Percentiles rank a stretch among this genome's conserved stretches.
Conservation (phyloP, 2,113 vertebrate genomes). For the Chiloscyllium plagiosum region DNA sequence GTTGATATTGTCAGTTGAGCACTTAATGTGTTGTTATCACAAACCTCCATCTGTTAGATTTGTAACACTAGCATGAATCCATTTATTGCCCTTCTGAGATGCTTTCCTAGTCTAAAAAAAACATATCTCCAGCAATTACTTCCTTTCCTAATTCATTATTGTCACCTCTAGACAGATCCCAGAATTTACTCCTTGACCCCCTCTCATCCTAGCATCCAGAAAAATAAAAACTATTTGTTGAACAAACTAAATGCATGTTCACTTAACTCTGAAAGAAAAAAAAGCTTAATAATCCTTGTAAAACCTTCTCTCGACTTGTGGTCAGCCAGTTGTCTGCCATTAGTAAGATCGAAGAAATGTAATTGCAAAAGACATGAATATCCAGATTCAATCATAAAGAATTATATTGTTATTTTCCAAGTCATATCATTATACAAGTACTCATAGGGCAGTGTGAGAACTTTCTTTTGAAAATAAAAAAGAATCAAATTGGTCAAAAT, state of each 20-base stretch:
- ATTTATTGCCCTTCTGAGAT: not conserved
- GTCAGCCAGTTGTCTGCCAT: not conserved
- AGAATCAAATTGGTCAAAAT: not conserved
- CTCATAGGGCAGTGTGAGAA: not conserved
- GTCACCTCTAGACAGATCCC: not conserved
- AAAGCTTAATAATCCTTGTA: not conserved
- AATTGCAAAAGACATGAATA: not conserved
- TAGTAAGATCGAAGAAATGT: not conserved
- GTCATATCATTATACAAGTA: not conserved
- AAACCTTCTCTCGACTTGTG: not conserved
- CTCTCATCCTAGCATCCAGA: not conserved
- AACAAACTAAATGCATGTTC: not conserved
- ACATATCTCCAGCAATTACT: not conserved
- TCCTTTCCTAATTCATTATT: not conserved
- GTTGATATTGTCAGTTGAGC: not conserved
- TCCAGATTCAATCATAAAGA: not conserved
- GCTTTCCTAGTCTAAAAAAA: not conserved
- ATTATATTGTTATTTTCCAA: not conserved
- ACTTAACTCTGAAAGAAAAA: not conserved
- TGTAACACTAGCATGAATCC: not conserved
- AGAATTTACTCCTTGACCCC: not conserved
- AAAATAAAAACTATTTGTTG: not conserved
- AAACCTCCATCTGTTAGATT: not conserved
- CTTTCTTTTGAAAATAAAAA: not conserved
- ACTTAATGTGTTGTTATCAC: not conserved